Evolutionary conservation across 2,888 invertebrate genomes (phyloP).

Genomic region (Willowsia nigromaculata): DNA sequence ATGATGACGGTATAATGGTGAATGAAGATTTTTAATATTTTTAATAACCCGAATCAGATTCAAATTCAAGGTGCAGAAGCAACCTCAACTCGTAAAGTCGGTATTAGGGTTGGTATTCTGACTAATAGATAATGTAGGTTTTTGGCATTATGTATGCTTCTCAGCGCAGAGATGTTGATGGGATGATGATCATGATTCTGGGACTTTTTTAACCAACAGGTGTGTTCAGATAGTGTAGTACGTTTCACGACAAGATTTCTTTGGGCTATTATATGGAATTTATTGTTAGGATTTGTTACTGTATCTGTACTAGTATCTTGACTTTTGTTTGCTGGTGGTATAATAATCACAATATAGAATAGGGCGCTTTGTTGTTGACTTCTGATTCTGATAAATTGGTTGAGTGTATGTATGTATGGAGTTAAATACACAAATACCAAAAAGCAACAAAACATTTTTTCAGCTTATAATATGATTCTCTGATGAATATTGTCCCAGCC

Average conservation of each 20-base stretch:
- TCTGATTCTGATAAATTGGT: neutral
- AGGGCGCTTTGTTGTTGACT: neutral
- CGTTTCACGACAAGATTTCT: neutral
- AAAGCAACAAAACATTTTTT: slow-evolving; percentile 1
- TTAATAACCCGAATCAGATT: slow-evolving; percentile 32
- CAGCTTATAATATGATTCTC: slow-evolving; percentile 45
- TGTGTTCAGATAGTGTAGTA: slow-evolving; percentile 21
- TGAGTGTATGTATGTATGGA: neutral
- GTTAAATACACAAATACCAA: slow-evolving; percentile 3
- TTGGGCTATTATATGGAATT: slow-evolving; percentile 44
- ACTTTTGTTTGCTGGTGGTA: neutral
- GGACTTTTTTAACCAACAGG: slow-evolving; percentile 43
- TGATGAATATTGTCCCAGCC: slow-evolving; percentile 16
- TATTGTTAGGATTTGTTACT: slow-evolving; percentile 2
- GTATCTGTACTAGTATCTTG: neutral
- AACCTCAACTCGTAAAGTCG: neutral
- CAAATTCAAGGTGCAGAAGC: neutral
- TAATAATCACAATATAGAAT: neutral
- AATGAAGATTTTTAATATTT: slow-evolving; percentile 29
- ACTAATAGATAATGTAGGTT: neutral
- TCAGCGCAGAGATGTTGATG: neutral
- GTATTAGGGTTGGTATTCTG: slow-evolving; percentile 10
- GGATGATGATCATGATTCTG: neutral
- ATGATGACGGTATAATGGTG: slow-evolving; percentile 16
- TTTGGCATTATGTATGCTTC: slow-evolving; percentile 32